Evolutionary conservation across 2,888 invertebrate species (phyloP), one percentile per base, ranked within the genome.

Genomic region (Lithophane leautieri): DNA sequence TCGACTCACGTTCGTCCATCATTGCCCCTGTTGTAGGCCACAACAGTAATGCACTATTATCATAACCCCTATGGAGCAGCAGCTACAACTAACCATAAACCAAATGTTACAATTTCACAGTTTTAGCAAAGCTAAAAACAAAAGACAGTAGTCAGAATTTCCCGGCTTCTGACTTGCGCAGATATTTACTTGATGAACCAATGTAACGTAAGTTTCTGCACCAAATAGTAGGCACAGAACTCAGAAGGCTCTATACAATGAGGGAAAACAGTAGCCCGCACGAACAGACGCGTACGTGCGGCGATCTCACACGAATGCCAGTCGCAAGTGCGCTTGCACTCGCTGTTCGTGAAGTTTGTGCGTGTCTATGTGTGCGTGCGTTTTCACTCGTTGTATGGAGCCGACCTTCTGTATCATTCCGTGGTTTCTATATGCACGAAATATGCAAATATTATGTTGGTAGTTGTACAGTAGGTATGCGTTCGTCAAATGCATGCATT

Each of bases 391-490:
- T 28, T 12, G 4, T 11, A 25, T 22, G 14, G 2, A 73, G 1
- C 4, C 0, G 4, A 22, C 8, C n/a, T 52, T 47, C 44, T 74
- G 12, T 4, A 25, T 12, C 16, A 40, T n/a, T 47, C 44, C 16
- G 8, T 54, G 44, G 16, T 74, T 9, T 52, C 16, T 47, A 4
- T 34, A 47, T 47, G n/a, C 34, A 6, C 9, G 6, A 40, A 71
- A 75, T 68, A 76, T 80, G 67, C 60, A 80, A 76, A 80, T 76
- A 50, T 44, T 28, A 34, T 6, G 22, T 56, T 14, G 28, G 25
- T 28, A 25, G 25, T 61, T 50, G 19, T 22, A 50, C 7, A 50
- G 50, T n/a, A n/a, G n/a, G n/a, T 50, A 19, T 50, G 9, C 25
- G 28, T 54, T 50, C 56, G 44, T 72, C 61, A 73, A 58, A 77